A percentile compares a stretch with the other conserved stretches of the same genome.
Conservation (phyloP, 2,113 vertebrate genomes). For the Solea senegalensis region DNA sequence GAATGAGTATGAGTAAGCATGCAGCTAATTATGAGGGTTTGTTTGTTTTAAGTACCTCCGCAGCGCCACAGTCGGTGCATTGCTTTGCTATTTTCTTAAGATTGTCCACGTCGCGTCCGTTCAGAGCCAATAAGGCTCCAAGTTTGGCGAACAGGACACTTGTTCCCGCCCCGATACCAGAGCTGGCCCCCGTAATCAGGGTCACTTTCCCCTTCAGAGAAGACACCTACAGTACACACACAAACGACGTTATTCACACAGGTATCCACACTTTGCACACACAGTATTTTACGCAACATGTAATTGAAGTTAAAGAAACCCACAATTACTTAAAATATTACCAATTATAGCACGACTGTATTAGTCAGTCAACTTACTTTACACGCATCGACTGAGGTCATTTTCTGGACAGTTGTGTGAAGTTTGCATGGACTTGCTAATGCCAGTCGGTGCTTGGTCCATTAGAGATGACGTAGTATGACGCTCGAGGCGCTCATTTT, state of each 20-base stretch:
- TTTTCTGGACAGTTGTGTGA: not conserved
- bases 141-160: constrained; percentile 81
- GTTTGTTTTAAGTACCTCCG: constrained; percentile 59
- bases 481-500: fast-evolving
- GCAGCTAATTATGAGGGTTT: not conserved
- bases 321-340: not conserved
- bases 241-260: not conserved
- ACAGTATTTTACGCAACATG: no score
- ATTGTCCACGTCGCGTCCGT: constrained; percentile 81
- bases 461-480: constrained; percentile 43
- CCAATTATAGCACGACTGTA: no score
- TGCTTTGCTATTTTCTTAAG: constrained; percentile 71
- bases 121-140: constrained; percentile 80
- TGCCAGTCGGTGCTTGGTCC: not conserved
- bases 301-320: not conserved
- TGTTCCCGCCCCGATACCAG: constrained; percentile 83
- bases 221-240: constrained; percentile 59
- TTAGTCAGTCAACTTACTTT: constrained; percentile 59
- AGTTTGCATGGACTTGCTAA: not conserved
- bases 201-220: constrained; percentile 81
- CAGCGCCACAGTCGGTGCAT: constrained; percentile 68
- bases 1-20: no score
- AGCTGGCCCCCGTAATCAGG: constrained; percentile 84
- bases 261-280: not conserved
- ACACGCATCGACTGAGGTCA: constrained; percentile 66